Evolutionary conservation across 2,888 invertebrate genomes (phyloP).

Genomic region (Hylaea fasciaria): DNA sequence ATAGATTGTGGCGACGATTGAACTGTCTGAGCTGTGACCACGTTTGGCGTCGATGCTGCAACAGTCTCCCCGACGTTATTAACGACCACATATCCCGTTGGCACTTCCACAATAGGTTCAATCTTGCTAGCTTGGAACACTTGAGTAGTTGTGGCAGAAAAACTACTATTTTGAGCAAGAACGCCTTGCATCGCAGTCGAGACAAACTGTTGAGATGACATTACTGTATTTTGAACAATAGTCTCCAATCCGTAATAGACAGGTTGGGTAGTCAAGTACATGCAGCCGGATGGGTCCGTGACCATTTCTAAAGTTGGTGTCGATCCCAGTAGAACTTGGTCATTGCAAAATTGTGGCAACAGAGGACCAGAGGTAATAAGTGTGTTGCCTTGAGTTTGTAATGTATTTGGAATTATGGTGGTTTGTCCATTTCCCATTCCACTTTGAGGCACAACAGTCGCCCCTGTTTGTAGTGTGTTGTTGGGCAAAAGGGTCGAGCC

Average conservation of each 20-base stretch:
- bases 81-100: slow-evolving; percentile 88
- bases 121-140: slow-evolving; percentile 94
- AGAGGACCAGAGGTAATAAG: slow-evolving; percentile 79
- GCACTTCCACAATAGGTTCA: slow-evolving; percentile 91
- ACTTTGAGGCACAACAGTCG: slow-evolving; percentile 78
- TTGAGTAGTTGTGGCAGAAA: slow-evolving; percentile 93
- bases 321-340: slow-evolving; percentile 86
- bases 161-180: slow-evolving; percentile 92
- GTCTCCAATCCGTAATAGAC: slow-evolving; percentile 94
- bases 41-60: slow-evolving; percentile 70
- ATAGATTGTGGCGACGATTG: slow-evolving; percentile 73
- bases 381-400: slow-evolving; percentile 82
- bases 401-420: slow-evolving; percentile 78
- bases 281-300: slow-evolving; percentile 84
- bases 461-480: slow-evolving; percentile 71
- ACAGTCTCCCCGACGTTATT: slow-evolving; percentile 86
- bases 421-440: slow-evolving; percentile 81
- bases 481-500: slow-evolving; percentile 73
- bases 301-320: slow-evolving; percentile 87
- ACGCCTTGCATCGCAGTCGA: slow-evolving; percentile 93
- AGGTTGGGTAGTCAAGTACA: slow-evolving; percentile 88
- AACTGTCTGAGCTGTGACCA: slow-evolving; percentile 74
- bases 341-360: slow-evolving; percentile 82
- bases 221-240: slow-evolving; percentile 94
- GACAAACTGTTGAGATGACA: slow-evolving; percentile 95